Conservation (phyloP, 2,113 vertebrate species). For the Neotragus moschatus region DNA sequence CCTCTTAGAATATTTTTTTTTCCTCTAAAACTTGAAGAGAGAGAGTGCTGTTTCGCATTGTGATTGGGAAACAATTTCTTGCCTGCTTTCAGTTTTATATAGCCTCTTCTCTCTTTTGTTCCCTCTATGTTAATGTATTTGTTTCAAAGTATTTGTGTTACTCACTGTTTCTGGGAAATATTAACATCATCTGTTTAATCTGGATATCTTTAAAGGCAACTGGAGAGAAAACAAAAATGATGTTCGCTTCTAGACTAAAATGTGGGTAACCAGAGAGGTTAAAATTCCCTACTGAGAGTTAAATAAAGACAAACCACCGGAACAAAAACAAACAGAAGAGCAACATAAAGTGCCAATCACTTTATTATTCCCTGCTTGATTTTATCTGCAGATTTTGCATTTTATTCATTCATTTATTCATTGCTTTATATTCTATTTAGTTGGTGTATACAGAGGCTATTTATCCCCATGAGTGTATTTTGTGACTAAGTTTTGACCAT, state of each 20-base stretch:
- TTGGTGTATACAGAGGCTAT: neutral
- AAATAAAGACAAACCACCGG: neutral
- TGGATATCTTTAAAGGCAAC: neutral
- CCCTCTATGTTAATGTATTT: neutral
- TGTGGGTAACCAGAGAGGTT: neutral
- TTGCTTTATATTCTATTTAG: neutral
- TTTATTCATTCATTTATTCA: too few relatives aligned
- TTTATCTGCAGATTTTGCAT: neutral
- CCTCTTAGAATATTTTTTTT: neutral
- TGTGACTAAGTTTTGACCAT: neutral
- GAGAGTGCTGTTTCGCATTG: neutral
- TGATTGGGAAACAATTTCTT: neutral
- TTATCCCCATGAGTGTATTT: neutral
- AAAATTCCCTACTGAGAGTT: neutral
- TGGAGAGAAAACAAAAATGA: neutral
- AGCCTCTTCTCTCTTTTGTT: accelerated
- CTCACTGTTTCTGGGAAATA: neutral
- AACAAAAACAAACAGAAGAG: neutral
- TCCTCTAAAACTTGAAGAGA: neutral
- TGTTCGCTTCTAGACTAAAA: neutral
- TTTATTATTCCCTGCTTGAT: accelerated
- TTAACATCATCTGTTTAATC: neutral
- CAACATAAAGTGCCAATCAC: neutral
- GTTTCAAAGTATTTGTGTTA: neutral
- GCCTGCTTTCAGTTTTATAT: neutral